phyloP scores from a whole-genome alignment of 1,140 invertebrate genomes.

The Drosophila eugracilis region DNA sequence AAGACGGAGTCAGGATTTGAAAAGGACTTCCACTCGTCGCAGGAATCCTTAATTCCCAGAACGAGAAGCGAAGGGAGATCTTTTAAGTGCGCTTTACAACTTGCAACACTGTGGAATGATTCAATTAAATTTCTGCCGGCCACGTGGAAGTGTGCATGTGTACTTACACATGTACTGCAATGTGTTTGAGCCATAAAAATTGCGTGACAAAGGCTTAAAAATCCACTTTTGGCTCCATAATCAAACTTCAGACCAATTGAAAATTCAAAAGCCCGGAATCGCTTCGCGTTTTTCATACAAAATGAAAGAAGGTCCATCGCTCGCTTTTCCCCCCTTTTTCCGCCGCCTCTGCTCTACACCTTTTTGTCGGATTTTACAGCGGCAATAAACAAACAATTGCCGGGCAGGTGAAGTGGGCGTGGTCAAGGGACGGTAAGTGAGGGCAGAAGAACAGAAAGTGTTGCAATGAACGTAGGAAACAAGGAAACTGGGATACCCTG shows the following conservation, averaged over 20 bases:
- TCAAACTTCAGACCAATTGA: constrained; percentile 61
- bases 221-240: constrained; percentile 30
- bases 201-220: constrained; percentile 53
- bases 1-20: no score
- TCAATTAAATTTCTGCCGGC: constrained; percentile 35
- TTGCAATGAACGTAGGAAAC: constrained; percentile 3
- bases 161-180: background rate
- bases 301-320: constrained; percentile 22
- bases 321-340: background rate
- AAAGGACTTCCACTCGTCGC: background rate
- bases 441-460: constrained; percentile 16
- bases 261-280: constrained; percentile 53
- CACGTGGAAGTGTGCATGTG: background rate
- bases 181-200: constrained; percentile 25
- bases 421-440: constrained; percentile 6
- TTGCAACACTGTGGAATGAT: constrained; percentile 32
- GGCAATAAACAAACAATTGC: constrained; percentile 39
- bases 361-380: constrained; percentile 12
- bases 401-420: background rate
- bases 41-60: constrained; percentile 2
- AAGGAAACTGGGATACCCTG: no score
- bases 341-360: background rate
- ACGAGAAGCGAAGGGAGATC: constrained; percentile 25
- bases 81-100: constrained; percentile 32
- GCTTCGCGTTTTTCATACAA: constrained; percentile 40